These are phyloP conservation scores for Tetrapedia diversipes DNA, from an alignment of 2,888 invertebrate genomes.

Conservation along the genomic window DNA sequence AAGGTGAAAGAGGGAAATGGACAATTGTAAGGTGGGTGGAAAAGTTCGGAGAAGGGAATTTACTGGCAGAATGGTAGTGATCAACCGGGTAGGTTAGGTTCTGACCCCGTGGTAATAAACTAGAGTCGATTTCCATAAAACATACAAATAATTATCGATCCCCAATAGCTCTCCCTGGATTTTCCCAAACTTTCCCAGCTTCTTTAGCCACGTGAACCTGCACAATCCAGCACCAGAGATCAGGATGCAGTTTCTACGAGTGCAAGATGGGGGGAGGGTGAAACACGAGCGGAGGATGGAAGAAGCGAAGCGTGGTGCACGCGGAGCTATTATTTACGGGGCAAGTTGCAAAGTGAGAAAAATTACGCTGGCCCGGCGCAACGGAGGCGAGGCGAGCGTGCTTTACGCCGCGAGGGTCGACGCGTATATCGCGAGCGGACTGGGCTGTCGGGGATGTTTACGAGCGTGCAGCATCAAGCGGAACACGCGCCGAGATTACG, in stretches of 20 bases:
- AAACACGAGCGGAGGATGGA: conserved; percentile 5
- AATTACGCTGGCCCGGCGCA: conserved; percentile 78
- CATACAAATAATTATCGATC: no score
- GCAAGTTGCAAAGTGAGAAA: conserved; percentile 81
- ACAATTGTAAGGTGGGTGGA: no score
- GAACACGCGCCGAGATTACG: conserved; percentile 37
- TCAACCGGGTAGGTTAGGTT: no score
- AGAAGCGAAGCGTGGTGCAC: conserved; percentile 14
- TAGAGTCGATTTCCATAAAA: no score
- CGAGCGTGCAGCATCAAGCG: conserved; percentile 68
- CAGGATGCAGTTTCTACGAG: conserved; percentile 64
- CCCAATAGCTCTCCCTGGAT: no score
- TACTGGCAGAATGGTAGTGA: no score
- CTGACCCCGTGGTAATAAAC: no score
- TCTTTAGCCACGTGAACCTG: no score
- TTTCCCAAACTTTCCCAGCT: no score
- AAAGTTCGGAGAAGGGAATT: no score
- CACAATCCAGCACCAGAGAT: no score
- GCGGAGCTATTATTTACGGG: conserved; percentile 77
- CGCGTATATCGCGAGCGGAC: conserved; percentile 46
- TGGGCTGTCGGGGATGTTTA: conserved; percentile 74
- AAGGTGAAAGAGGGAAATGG: no score
- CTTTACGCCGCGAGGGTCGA: conserved; percentile 69
- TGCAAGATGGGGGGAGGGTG: conserved; percentile 7
- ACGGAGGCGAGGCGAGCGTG: conserved; percentile 74